A percentile compares a stretch with the other conserved stretches of the same genome.
Conservation (phyloP, 1,140 invertebrate species). For the Bombus ignitus region DNA sequence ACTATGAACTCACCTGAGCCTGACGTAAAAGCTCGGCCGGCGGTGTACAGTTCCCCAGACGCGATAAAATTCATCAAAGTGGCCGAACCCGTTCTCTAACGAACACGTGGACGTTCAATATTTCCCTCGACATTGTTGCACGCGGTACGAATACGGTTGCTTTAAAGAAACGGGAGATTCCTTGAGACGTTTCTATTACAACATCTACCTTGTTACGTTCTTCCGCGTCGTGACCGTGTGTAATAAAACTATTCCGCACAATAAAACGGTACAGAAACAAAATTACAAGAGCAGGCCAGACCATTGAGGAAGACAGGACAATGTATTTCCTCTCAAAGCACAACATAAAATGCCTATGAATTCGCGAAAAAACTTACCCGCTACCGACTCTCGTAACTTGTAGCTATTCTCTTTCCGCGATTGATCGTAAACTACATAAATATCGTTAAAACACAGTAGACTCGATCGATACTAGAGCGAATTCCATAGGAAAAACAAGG, state of each 20-base stretch:
- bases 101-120: conserved; percentile 10
- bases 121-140: neutral
- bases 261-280: neutral
- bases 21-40: neutral
- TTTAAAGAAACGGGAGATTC: neutral
- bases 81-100: neutral
- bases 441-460: neutral
- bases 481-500: neutral
- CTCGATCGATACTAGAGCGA: neutral
- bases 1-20: neutral
- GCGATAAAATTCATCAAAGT: conserved; percentile 15
- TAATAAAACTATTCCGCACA: neutral
- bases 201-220: neutral
- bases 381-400: neutral
- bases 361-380: neutral
- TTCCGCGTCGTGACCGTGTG: neutral
- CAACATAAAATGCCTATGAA: no score
- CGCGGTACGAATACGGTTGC: no score
- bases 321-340: no score
- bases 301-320: no score
- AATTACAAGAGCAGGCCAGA: no score
- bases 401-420: neutral
- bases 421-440: conserved; percentile 3
- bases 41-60: neutral
- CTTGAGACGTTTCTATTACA: neutral